Base-by-base conservation (phyloP, 2,797 vertebrate genomes). In the Threskiornis aethiopicus region DNA sequence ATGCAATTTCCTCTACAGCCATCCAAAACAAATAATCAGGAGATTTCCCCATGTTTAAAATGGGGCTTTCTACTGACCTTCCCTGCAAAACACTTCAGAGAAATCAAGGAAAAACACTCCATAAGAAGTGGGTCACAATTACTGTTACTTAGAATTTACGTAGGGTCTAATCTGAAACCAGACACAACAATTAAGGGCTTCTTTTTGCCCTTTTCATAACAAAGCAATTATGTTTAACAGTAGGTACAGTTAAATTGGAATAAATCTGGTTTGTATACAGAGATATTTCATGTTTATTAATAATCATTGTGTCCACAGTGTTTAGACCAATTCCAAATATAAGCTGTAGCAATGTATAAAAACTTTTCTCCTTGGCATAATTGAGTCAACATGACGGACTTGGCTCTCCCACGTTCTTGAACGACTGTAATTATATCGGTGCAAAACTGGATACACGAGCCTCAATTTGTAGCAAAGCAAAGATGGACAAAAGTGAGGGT, bases 11-110 rank as follows among this genome's bases (percentile, higher is more conserved):
- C 95, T 95, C 90, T 70, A 11, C 17, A 88, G 41, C 83, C 73
- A 93, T 95, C 93, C 96, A 97, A 96, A 96, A 93, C 70, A 96
- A 96, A 96, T 93, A 96, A 93, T 94, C 95, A 88, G 84, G 83
- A 95, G 87, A 96, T 95, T 96, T 97, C 94, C 94, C 89, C 13
- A 0, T 95, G 91, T 95, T 96, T 96, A 95, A 69, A 93, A 52
- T 86, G 82, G 89, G 89, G 65, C 79, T 95, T 92, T 96, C 72
- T 76, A 8, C 65, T 95, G 93, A 96, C 95, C 91, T 96, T 89
- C 94, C 69, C 76, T 47, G 42, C 87, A 90, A 88, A 94, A 69
- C 84, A 72, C 61, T 96, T 91, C 6, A 95, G 82, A 91, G 89
- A 91, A 92, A 94, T 86, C 85, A 72, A 7, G 79, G 94, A 61